Evolutionary conservation across 2,797 vertebrate genomes (phyloP), one percentile per base, ranked within the genome.

Genomic region (Acanthurus leucopareius): DNA sequence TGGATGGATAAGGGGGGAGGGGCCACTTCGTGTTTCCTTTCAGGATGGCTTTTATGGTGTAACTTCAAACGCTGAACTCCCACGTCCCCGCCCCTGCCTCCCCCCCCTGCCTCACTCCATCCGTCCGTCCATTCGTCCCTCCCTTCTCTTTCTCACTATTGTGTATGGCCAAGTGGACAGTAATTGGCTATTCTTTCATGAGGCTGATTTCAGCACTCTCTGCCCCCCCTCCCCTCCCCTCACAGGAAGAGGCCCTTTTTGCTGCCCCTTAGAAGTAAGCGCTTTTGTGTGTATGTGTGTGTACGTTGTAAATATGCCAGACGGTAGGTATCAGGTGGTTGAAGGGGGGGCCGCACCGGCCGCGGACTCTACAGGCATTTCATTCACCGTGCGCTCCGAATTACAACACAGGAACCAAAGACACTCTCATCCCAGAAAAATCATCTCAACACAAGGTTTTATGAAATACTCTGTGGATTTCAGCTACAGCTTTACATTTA

Each of bases 11-110:
- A 44, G 72, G 75, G 70, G 67, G 84, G 80, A 66, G 82, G 88
- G 95, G 88, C 91, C 92, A 94, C 83, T 86, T 86, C 83, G 88
- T 93, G 94, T 95, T 95, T 95, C 94, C 94, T 95, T 96, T 96
- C 94, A 95, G 93, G 89, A 88, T 92, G 83, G 94, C 92, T 96
- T 95, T 96, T 96, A 95, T 95, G 94, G 94, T 92, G 92, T 84
- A 91, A 95, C 95, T 95, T 96, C 95, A 96, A 96, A 95, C 94
- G 87, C 90, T 86, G 88, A 90, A 82, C 93, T 91, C 90, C 86
- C 83, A 88, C 86, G 72, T 82, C 89, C 88, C 86, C 69, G 3
- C 85, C 54, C 52, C 64, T 60, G 51, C 76, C 69, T 17, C 75
- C 81, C 78, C 85, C 82, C 78, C 2, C 77, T n/a, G n/a, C n/a